Evolutionary conservation across 2,797 vertebrate species (phyloP), one percentile per base, ranked within the genome.

Genomic region (Mionectes olivaceus): DNA sequence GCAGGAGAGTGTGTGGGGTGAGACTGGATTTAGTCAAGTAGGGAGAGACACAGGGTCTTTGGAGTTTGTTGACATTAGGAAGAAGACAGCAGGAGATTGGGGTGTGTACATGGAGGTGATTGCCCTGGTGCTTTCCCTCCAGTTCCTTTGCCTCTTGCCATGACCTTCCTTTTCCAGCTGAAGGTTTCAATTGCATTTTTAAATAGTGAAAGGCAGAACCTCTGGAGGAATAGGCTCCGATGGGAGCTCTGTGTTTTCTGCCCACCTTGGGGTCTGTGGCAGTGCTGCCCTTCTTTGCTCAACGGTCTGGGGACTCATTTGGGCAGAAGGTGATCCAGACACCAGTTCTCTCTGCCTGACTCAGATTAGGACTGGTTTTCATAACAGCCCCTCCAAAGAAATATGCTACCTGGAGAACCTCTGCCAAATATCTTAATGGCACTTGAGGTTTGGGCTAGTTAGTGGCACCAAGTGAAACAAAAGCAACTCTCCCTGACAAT

Each of bases 401-500:
- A 63, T 17, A 49, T 0, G 1, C 4, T 27, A 10, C 73, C 63
- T 87, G 77, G 64, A 95, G 71, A 91, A 70, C 39, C 21, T 81
- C 73, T 76, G 74, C 39, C 73, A 86, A 76, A 67, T 87, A 90
- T 22, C 57, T 90, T 46, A 75, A 69, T 15, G 43, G 68, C 25
- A 61, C 89, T 87, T 81, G 84, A 88, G 50, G 39, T 44, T 81
- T 77, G 67, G 70, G 56, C 67, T 83, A 69, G 50, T 86, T 89
- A 69, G 61, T 70, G 56, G 43, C 73, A 93, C 75, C 32, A 39
- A 91, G 68, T 71, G 59, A 94, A 95, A 95, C 79, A 92, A 91
- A 93, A 83, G 25, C 22, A 52, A 28, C 87, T 91, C 87, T 91
- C 73, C 37, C 55, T 93, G 79, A 90, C 77, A 89, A 87, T 71